Evolutionary conservation across 2,888 invertebrate species (phyloP).

Genomic region (Smittia sp.): DNA sequence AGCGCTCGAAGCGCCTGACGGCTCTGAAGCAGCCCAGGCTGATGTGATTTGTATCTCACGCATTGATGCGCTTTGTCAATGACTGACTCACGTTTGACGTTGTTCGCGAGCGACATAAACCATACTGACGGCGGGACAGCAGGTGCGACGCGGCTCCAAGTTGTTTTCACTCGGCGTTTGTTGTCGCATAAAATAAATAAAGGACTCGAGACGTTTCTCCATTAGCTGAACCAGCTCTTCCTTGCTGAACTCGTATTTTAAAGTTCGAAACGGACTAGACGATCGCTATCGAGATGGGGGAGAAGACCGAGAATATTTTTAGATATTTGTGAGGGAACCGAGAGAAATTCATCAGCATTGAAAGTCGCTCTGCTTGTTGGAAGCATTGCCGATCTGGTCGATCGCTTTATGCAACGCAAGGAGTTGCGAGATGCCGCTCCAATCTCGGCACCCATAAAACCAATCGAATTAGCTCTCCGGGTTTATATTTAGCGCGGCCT

Average conservation of each 20-base stretch:
- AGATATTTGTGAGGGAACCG: neutral
- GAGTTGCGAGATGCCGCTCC: neutral
- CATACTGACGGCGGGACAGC: neutral
- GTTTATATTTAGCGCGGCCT: neutral
- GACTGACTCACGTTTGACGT: neutral
- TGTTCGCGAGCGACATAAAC: neutral
- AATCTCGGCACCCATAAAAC: neutral
- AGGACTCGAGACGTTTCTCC: neutral
- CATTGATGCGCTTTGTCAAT: neutral
- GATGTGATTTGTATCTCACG: neutral
- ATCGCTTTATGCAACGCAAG: too few species aligned
- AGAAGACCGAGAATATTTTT: constrained; percentile 13
- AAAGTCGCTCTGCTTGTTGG: constrained; percentile 1
- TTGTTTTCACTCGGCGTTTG: neutral
- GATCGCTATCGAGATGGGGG: neutral
- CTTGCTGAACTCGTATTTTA: neutral
- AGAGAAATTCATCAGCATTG: constrained; percentile 1
- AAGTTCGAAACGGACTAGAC: neutral
- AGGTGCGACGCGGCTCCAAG: constrained; percentile 2
- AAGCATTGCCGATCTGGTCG: too few species aligned
- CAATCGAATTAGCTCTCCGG: neutral
- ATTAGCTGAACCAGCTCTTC: too few species aligned
- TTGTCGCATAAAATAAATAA: neutral
- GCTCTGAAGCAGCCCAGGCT: neutral
- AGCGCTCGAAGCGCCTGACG: too few species aligned